These are phyloP conservation scores for Drosophila pegasa DNA, from an alignment of 2,888 invertebrate species.

Conservation along the genomic window DNA sequence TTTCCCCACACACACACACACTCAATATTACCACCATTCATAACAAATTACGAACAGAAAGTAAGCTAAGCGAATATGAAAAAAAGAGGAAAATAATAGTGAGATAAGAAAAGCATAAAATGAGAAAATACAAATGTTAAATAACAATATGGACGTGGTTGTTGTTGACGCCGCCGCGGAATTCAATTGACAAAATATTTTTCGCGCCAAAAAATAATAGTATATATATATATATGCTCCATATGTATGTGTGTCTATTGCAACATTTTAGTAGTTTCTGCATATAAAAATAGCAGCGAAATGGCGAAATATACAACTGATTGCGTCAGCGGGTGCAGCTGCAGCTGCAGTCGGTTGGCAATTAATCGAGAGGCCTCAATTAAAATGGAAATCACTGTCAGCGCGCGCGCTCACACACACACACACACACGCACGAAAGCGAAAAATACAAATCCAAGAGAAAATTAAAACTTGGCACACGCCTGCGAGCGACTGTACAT, in stretches of 20 bases:
- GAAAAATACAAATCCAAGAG: slow-evolving; percentile 35
- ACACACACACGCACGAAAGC: slow-evolving; percentile 11
- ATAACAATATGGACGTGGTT: slow-evolving; percentile 55
- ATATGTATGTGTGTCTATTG: slow-evolving; percentile 3
- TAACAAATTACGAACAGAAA: background rate
- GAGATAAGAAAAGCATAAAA: no score
- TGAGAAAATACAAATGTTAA: slow-evolving; percentile 42
- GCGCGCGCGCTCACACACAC: slow-evolving; percentile 24
- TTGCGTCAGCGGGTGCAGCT: slow-evolving; percentile 51
- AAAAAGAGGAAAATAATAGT: background rate
- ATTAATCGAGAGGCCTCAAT: slow-evolving; percentile 73
- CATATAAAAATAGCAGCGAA: slow-evolving; percentile 37
- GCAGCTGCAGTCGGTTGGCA: slow-evolving; percentile 50
- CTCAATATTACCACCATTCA: slow-evolving; percentile 5
- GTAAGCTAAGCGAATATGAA: background rate
- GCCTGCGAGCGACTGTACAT: slow-evolving; percentile 67
- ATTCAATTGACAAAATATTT: slow-evolving; percentile 42
- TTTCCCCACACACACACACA: slow-evolving; percentile 4
- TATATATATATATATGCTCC: slow-evolving; percentile 1
- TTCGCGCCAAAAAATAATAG: slow-evolving; percentile 59
- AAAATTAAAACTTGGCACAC: slow-evolving; percentile 62
- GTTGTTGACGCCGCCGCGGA: slow-evolving; percentile 15
- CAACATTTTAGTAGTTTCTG: slow-evolving; percentile 10
- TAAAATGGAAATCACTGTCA: slow-evolving; percentile 73
- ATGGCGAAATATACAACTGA: slow-evolving; percentile 25